phyloP scores from a whole-genome alignment of 2,113 vertebrate species.

The Ameiurus melas region DNA sequence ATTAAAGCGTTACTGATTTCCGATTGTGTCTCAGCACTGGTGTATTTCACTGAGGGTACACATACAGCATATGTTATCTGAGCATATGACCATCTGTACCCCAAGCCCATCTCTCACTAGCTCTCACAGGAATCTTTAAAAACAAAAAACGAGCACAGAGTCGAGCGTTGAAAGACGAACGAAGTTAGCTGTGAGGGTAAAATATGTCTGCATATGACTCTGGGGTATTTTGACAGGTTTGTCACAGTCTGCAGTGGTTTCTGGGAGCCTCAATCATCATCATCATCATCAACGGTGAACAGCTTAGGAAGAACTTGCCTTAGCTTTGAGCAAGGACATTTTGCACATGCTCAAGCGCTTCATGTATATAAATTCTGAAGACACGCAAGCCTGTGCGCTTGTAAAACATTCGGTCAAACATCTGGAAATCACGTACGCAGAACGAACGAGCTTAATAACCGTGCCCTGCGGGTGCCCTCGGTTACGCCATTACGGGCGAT shows the following conservation, averaged over 20 bases:
- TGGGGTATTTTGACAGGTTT: constrained; percentile 3
- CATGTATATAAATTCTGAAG: background rate
- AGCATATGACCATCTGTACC: background rate
- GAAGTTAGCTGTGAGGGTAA: background rate
- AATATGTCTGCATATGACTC: background rate
- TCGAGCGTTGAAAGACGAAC: background rate
- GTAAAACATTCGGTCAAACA: background rate
- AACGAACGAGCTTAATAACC: background rate
- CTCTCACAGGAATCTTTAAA: background rate
- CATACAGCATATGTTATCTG: background rate
- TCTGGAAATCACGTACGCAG: constrained; percentile 8
- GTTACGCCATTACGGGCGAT: constrained; percentile 7
- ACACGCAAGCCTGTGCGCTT: too few species aligned
- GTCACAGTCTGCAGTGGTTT: background rate
- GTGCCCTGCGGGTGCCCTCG: constrained; percentile 23
- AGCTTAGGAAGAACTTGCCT: background rate
- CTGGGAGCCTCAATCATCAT: background rate
- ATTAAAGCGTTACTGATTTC: background rate
- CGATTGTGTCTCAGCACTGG: background rate
- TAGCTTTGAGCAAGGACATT: background rate
- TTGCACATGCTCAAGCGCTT: background rate
- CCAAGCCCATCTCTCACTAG: too few species aligned
- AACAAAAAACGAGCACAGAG: background rate
- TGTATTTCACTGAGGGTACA: background rate
- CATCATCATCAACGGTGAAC: background rate